Evolutionary conservation across 2,888 invertebrate species (phyloP).

Genomic region (Heteromurus nitidus): DNA sequence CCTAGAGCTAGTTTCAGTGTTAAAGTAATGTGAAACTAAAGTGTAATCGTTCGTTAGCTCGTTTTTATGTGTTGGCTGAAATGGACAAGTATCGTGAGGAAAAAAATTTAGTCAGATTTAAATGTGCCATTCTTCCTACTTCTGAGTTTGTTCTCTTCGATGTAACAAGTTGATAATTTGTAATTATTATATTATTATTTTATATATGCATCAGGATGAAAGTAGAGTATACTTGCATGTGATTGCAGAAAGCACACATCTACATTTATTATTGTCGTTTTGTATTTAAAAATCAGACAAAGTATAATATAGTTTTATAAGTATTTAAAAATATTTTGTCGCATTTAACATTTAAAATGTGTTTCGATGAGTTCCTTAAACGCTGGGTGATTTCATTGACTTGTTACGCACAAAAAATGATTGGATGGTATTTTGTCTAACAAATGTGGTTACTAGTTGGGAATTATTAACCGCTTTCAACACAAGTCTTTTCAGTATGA

Average conservation of each 20-base stretch:
- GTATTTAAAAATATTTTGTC: no score
- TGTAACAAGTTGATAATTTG: not conserved
- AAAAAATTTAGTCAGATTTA: conserved; percentile 47
- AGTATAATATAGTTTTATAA: not conserved
- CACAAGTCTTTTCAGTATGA: no score
- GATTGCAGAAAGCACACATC: not conserved
- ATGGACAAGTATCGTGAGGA: no score
- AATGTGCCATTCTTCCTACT: conserved; percentile 32
- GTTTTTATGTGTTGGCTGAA: no score
- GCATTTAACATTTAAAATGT: no score
- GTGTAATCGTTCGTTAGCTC: no score
- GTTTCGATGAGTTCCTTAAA: no score
- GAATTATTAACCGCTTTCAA: no score
- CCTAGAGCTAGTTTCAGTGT: not conserved
- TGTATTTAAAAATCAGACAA: not conserved
- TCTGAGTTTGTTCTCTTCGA: not conserved
- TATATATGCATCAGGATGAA: not conserved
- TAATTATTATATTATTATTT: not conserved
- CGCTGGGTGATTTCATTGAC: no score
- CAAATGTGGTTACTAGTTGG: not conserved
- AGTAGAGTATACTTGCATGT: not conserved
- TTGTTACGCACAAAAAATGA: no score
- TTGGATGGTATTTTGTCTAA: not conserved
- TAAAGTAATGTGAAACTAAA: not conserved
- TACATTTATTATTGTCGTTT: not conserved